Evolutionary conservation across 2,797 vertebrate genomes (phyloP), one percentile per base, ranked within the genome.

Genomic region (Ctenopoma kingsleyae): DNA sequence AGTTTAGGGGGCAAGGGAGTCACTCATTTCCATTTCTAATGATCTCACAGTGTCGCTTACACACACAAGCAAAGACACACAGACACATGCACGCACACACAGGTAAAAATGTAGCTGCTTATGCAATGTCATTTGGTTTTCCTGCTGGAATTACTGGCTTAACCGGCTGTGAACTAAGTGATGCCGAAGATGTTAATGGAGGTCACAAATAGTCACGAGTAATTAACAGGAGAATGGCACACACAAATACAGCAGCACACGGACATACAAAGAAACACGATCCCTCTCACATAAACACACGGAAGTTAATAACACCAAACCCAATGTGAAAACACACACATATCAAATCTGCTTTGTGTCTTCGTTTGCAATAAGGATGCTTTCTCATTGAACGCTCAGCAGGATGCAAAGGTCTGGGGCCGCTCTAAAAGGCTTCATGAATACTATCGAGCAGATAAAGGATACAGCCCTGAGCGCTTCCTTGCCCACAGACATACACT

Each of bases 21-120:
- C 85, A 49, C 84, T 92, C 81, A 90, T 91, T 91, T 91, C 82
- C 83, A 89, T 90, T 91, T 88, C 75, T 92, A 90, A 90, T 87
- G 88, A 90, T 88, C 63, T 8, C 84, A 82, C 68, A 68, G 79
- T 74, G 74, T 81, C 44, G 69, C 65, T 73, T 85, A 71, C 81
- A 71, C 72, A 76, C 70, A 73, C 50, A 58, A 5, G 36, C 38
- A 60, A 7, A 48, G 2, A 57, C 17, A 25, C 40, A 48, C 20
- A 64, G 20, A 57, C 55, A 65, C 8, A 6, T 47, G 35, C 53
- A 25, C 74, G 46, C 4, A 64, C 65, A 65, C 63, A 43, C 68
- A 87, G 66, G 81, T 85, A 40, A 46, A 72, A 67, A 73, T 65
- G 43, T 40, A 52, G 5, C 85, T 87, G 74, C 89, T 91, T 86